These are phyloP conservation scores for Chrysolina americana DNA, from an alignment of 2,888 invertebrate genomes.

Conservation along the genomic window DNA sequence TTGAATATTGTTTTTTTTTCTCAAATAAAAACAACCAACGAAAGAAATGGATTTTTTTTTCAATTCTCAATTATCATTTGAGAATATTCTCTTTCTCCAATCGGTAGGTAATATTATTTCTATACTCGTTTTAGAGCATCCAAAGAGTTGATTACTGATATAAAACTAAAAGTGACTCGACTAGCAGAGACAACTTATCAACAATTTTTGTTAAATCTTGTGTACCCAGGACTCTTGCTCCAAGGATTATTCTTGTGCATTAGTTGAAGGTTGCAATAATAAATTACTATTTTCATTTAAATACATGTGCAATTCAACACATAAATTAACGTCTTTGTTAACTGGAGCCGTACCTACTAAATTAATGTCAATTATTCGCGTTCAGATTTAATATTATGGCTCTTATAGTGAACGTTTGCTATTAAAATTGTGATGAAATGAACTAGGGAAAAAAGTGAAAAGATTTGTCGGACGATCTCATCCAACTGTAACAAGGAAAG, in stretches of 20 bases:
- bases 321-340: conserved; percentile 49
- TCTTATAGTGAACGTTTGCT: conserved; percentile 34
- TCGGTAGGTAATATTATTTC: too few relatives aligned
- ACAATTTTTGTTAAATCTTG: background rate
- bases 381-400: conserved; percentile 40
- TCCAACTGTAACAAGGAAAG: conserved; percentile 14
- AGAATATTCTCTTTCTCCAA: too few relatives aligned
- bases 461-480: conserved; percentile 22
- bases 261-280: conserved; percentile 46
- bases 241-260: conserved; percentile 33
- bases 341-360: conserved; percentile 39
- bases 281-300: conserved; percentile 44
- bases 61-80: too few relatives aligned
- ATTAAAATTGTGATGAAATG: conserved; percentile 24
- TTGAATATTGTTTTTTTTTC: too few relatives aligned
- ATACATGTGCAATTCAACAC: conserved; percentile 32
- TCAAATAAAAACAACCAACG: too few relatives aligned
- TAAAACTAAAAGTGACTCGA: too few relatives aligned
- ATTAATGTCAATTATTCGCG: conserved; percentile 45
- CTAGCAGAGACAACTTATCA: background rate
- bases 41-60: too few relatives aligned
- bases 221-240: background rate
- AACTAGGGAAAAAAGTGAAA: background rate
- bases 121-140: too few relatives aligned
- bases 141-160: too few relatives aligned